phyloP scores from a whole-genome alignment of 2,888 invertebrate genomes.

The Hofmannophila pseudospretella region DNA sequence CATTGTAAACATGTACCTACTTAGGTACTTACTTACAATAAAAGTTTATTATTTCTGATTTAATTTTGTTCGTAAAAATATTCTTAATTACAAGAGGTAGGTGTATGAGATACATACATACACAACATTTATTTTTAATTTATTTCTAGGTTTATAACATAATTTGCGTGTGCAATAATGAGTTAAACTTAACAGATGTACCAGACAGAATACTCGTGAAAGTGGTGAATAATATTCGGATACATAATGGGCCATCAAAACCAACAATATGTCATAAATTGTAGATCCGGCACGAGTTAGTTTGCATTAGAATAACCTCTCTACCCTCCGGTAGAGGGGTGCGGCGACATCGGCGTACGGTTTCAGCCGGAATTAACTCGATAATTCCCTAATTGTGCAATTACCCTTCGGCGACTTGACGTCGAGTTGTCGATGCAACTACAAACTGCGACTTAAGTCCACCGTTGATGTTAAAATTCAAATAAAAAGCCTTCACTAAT shows the following conservation, averaged over 20 bases:
- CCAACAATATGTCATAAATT: slow-evolving; percentile 57
- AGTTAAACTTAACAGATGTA: too few relatives aligned
- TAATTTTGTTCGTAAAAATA: too few relatives aligned
- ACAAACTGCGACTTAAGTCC: slow-evolving; percentile 13
- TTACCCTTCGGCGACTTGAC: slow-evolving; percentile 63
- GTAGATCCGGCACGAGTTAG: slow-evolving; percentile 45
- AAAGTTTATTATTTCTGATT: too few relatives aligned
- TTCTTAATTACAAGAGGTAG: too few relatives aligned
- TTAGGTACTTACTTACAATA: too few relatives aligned
- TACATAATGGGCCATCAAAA: slow-evolving; percentile 26
- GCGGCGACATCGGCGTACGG: slow-evolving; percentile 38
- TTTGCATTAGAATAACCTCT: slow-evolving; percentile 68
- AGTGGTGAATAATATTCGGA: slow-evolving; percentile 6
- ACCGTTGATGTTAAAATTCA: neutral
- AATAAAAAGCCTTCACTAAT: too few relatives aligned
- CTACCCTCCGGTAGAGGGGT: slow-evolving; percentile 16
- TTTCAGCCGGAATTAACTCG: slow-evolving; percentile 71
- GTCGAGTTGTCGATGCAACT: slow-evolving; percentile 44
- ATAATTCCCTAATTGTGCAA: slow-evolving; percentile 72
- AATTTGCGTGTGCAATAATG: too few relatives aligned
- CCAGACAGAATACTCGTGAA: too few relatives aligned
- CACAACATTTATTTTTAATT: too few relatives aligned
- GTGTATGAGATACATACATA: too few relatives aligned
- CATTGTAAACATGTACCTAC: too few relatives aligned
- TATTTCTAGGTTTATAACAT: too few relatives aligned